Conservation (phyloP, 1,140 invertebrate genomes). For the Choristoneura fumiferana region DNA sequence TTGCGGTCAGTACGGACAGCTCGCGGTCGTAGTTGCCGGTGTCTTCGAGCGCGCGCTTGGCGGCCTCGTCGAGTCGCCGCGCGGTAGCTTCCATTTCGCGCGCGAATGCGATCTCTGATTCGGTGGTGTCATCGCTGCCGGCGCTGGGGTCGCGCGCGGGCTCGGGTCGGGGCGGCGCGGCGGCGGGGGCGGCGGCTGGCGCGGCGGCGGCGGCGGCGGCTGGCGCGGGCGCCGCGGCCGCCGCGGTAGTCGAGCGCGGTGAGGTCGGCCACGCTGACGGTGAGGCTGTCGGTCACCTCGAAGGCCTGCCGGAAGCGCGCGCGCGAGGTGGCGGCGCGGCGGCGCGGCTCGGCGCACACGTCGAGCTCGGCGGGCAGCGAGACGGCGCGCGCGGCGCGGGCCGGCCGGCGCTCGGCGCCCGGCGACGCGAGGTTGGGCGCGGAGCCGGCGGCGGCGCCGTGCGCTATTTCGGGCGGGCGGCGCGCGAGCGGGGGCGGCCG, state of each 20-base stretch:
- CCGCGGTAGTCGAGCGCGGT: constrained; percentile 71
- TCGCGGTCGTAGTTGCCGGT: constrained; percentile 75
- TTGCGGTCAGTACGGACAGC: constrained; percentile 76
- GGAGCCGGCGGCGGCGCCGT: constrained; percentile 51
- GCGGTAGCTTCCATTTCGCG: constrained; percentile 72
- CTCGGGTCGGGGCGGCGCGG: constrained; percentile 38
- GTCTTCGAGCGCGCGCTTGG: constrained; percentile 58
- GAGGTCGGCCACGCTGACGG: constrained; percentile 73
- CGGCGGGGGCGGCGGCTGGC: constrained; percentile 41
- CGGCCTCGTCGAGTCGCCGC: constrained; percentile 60
- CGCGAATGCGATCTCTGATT: constrained; percentile 69
- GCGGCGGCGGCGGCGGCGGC: constrained; percentile 54
- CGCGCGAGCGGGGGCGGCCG: constrained; percentile 57
- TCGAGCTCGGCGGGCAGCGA: constrained; percentile 77
- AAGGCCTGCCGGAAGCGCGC: constrained; percentile 69
- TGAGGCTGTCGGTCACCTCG: constrained; percentile 67
- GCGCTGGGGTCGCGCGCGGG: constrained; percentile 61
- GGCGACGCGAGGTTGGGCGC: constrained; percentile 57
- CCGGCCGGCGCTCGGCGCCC: constrained; percentile 56
- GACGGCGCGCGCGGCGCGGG: constrained; percentile 70
- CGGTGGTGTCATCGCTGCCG: constrained; percentile 73
- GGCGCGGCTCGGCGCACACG: constrained; percentile 70
- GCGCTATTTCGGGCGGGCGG: constrained; percentile 54
- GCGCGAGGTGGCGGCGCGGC: constrained; percentile 49
- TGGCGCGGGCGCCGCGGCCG: constrained; percentile 49